phyloP scores from a whole-genome alignment of 2,888 invertebrate genomes.

The Dryobotodes eremita region DNA sequence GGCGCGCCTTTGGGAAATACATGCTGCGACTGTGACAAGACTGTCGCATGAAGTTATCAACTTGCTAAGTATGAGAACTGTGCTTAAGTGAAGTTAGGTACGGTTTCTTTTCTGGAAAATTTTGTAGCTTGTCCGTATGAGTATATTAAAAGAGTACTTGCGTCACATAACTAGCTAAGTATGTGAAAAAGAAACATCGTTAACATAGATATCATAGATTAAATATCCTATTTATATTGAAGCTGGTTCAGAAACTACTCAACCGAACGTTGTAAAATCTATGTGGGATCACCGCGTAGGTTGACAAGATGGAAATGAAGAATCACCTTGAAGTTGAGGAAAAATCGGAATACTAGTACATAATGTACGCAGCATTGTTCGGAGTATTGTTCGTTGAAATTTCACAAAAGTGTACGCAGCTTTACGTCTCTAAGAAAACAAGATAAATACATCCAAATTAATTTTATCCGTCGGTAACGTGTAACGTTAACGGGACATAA shows the following conservation, averaged over 20 bases:
- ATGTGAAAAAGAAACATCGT: neutral
- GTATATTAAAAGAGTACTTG: neutral
- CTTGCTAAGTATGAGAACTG: constrained; percentile 7
- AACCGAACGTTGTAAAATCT: neutral
- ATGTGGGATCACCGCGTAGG: neutral
- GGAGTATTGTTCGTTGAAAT: neutral
- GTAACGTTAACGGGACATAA: constrained; percentile 49
- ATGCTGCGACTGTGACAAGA: neutral
- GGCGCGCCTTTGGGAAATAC: constrained; percentile 44
- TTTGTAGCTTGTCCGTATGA: neutral
- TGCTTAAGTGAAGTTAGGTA: neutral
- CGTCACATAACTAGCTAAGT: neutral
- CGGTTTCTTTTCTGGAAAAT: neutral
- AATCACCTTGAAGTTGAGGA: neutral
- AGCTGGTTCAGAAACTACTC: neutral
- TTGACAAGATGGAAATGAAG: no score
- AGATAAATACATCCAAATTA: constrained; percentile 36
- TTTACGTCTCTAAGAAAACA: constrained; percentile 15
- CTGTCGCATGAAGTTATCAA: constrained; percentile 21
- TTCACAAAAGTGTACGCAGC: neutral
- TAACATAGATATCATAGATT: neutral
- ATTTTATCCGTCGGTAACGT: constrained; percentile 42
- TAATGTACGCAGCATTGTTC: no score
- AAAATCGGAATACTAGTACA: neutral
- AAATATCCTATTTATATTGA: neutral